Evolutionary conservation across 2,113 vertebrate species (phyloP).

Genomic region (Pteruthius melanotis): DNA sequence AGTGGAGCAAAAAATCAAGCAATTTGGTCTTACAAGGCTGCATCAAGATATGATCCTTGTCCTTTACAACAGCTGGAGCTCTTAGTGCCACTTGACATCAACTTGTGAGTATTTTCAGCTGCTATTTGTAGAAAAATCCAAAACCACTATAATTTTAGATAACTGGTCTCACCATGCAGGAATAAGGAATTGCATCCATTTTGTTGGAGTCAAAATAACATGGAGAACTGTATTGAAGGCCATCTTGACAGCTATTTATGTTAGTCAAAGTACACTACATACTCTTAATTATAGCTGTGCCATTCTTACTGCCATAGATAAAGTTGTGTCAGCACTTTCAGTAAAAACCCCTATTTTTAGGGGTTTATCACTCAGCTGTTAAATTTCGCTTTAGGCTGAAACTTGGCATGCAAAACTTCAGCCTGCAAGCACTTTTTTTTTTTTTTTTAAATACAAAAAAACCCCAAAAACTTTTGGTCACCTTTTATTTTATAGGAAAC

Average conservation of each 20-base stretch:
- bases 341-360: slow-evolving; percentile 65
- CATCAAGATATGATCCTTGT: background rate
- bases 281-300: slow-evolving; percentile 43
- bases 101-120: background rate
- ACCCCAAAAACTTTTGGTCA: background rate
- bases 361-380: slow-evolving; percentile 41
- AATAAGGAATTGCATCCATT: background rate
- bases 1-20: background rate
- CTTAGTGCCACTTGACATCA: background rate
- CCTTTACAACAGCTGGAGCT: background rate
- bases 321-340: slow-evolving; percentile 53
- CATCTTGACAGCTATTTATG: slow-evolving; percentile 21
- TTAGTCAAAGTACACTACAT: background rate
- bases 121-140: background rate
- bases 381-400: slow-evolving; percentile 63
- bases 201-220: background rate
- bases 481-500: background rate
- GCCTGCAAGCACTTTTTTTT: background rate
- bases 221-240: background rate
- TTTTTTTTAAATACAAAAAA: background rate
- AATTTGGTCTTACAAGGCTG: background rate
- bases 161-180: background rate
- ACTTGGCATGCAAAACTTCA: slow-evolving; percentile 26
- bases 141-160: background rate
- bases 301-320: background rate